Conservation (phyloP, 2,797 vertebrate genomes). For the Otus scops region DNA sequence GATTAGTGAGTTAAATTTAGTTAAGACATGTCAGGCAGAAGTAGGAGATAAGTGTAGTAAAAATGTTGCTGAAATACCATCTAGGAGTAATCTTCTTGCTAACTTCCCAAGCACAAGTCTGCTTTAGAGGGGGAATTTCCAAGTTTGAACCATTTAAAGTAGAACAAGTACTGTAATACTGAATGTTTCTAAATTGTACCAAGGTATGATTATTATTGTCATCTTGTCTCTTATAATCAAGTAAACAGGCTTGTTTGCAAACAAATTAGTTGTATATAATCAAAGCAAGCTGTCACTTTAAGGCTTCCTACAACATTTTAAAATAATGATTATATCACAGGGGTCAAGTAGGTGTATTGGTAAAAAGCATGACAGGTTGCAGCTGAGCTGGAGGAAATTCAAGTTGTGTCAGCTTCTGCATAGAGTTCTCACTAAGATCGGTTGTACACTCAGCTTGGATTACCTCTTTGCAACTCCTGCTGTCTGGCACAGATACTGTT, state of each 20-base stretch:
- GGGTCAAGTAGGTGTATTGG: background rate
- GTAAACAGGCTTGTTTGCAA: background rate
- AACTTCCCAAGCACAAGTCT: background rate
- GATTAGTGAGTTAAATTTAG: conserved; percentile 68
- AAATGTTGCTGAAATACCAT: background rate
- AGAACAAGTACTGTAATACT: background rate
- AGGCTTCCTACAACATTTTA: background rate
- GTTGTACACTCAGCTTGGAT: background rate
- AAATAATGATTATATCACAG: background rate
- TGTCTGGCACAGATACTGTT: background rate
- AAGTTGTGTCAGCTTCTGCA: background rate
- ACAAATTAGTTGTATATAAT: background rate
- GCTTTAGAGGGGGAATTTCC: background rate
- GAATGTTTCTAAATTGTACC: background rate
- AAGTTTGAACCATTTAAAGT: background rate
- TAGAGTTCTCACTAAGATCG: background rate
- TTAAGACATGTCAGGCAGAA: conserved; percentile 31
- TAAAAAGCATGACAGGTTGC: background rate
- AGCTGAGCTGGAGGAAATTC: conserved; percentile 18
- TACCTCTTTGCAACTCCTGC: background rate
- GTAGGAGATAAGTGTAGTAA: conserved; percentile 12
- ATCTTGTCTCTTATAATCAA: background rate
- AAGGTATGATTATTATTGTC: background rate
- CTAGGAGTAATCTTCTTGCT: background rate
- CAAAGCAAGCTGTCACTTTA: background rate